phyloP scores from a whole-genome alignment of 2,888 invertebrate genomes.

The Meandrusa payeni region DNA sequence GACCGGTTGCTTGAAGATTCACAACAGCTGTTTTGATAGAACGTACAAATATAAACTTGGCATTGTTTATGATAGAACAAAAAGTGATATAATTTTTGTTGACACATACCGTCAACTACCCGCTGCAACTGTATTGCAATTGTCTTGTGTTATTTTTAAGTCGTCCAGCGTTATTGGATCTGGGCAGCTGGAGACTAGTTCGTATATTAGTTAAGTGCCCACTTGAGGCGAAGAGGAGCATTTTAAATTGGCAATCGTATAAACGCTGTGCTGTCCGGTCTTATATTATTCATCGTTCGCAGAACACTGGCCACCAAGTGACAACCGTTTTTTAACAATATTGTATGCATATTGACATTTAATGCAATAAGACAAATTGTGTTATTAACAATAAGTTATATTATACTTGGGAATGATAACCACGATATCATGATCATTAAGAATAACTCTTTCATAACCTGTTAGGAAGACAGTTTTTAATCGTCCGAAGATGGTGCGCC shows the following conservation, averaged over 20 bases:
- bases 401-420: too few species aligned
- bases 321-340: too few species aligned
- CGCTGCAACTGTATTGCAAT: slow-evolving; percentile 58
- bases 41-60: slow-evolving; percentile 15
- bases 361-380: too few species aligned
- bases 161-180: slow-evolving; percentile 39
- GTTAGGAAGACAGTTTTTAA: too few species aligned
- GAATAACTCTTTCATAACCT: too few species aligned
- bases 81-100: slow-evolving; percentile 48
- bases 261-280: slow-evolving; percentile 48
- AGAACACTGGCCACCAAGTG: too few species aligned
- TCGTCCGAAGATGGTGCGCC: too few species aligned
- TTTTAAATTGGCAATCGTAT: slow-evolving; percentile 50
- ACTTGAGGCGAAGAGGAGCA: slow-evolving; percentile 48
- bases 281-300: slow-evolving; percentile 57
- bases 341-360: too few species aligned
- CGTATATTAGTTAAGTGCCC: slow-evolving; percentile 29
- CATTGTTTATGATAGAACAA: slow-evolving; percentile 30
- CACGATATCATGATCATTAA: too few species aligned
- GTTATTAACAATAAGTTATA: too few species aligned
- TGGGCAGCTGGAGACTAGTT: slow-evolving; percentile 23
- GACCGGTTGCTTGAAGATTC: not conserved
- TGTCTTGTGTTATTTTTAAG: slow-evolving; percentile 68
- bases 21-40: slow-evolving; percentile 6
- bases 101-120: slow-evolving; percentile 35